A percentile compares a stretch with the other conserved stretches of the same genome.
phyloP scores from a whole-genome alignment of 2,113 vertebrate genomes.

The Crotalus viridis region DNA sequence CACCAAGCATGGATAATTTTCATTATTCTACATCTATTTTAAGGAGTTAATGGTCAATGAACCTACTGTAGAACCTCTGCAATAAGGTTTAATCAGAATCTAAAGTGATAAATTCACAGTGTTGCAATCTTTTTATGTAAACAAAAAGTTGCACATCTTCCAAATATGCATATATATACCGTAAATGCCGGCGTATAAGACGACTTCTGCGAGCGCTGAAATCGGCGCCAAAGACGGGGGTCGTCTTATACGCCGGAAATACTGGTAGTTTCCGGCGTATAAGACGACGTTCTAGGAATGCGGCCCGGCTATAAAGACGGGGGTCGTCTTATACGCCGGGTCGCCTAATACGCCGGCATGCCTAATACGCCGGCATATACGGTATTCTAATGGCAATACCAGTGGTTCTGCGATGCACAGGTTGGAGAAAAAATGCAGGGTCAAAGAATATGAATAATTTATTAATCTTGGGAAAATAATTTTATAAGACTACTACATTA shows the following conservation, averaged over 20 bases:
- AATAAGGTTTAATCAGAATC: background rate
- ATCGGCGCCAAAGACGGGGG: no score
- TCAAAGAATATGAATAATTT: no score
- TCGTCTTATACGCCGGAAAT: no score
- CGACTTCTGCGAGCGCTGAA: no score
- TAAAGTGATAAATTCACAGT: background rate
- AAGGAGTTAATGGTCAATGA: background rate
- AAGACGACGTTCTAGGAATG: no score
- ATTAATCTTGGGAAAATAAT: background rate
- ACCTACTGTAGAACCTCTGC: background rate
- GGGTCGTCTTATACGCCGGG: no score
- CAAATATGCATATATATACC: background rate
- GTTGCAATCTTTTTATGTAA: background rate
- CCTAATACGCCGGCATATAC: no score
- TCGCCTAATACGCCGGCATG: no score
- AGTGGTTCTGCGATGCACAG: background rate
- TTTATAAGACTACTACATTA: background rate
- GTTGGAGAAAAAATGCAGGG: background rate
- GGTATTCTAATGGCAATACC: background rate
- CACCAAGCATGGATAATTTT: background rate
- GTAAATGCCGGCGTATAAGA: no score
- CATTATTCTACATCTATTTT: background rate
- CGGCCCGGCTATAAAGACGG: no score
- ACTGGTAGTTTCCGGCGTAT: no score
- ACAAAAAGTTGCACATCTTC: background rate